phyloP scores from a whole-genome alignment of 2,888 invertebrate species.

The Drosophila paucipuncta region DNA sequence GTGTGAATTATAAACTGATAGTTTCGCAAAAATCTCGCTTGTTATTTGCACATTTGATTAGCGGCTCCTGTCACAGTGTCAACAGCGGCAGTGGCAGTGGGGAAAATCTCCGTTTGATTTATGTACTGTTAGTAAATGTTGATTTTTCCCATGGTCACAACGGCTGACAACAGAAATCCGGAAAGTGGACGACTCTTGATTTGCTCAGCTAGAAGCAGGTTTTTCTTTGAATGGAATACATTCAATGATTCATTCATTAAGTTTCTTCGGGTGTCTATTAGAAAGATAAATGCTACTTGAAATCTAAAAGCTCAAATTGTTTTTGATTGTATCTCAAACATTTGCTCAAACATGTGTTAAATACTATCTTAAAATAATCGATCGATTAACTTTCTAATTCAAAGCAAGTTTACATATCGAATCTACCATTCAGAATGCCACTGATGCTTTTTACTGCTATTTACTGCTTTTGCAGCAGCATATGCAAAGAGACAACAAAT shows the following conservation, averaged over 20 bases:
- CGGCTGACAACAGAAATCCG: constrained; percentile 14
- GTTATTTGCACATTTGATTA: constrained; percentile 73
- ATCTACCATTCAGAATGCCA: constrained; percentile 19
- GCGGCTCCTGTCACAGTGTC: constrained; percentile 45
- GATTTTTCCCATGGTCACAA: constrained; percentile 69
- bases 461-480: constrained; percentile 1
- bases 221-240: not conserved
- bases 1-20: constrained; percentile 47
- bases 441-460: not conserved
- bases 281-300: not conserved
- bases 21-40: constrained; percentile 23
- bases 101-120: constrained; percentile 60
- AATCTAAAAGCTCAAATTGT: not conserved
- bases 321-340: not conserved
- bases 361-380: not conserved
- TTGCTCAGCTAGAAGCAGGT: constrained; percentile 5
- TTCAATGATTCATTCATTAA: not conserved
- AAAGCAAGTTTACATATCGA: not conserved
- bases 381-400: not conserved
- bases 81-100: constrained; percentile 1
- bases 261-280: too few relatives aligned
- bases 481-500: constrained; percentile 47
- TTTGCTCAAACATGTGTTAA: not conserved
- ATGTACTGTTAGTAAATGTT: constrained; percentile 57
- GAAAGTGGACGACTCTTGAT: constrained; percentile 8